Evolutionary conservation across 2,888 invertebrate species (phyloP), one percentile per base, ranked within the genome.

Genomic region (Napeogenes sylphis): DNA sequence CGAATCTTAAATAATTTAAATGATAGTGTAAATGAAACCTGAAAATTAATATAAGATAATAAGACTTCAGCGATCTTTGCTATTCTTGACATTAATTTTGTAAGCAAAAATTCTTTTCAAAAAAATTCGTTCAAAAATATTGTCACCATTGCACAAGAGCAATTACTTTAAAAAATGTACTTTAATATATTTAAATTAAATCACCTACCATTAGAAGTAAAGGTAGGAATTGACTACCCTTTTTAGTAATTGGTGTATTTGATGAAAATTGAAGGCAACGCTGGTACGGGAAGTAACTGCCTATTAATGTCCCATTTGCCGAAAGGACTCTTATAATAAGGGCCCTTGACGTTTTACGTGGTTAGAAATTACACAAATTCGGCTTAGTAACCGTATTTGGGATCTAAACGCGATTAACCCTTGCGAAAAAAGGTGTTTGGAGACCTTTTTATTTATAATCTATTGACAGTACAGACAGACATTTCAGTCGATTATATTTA

Each of bases 331-430:
- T 51, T 51, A 51, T 51, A 30, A 51, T 51, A 51, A 51, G 51
- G 51, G 51, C 51, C 10, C 51, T 51, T 51, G 51, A 51, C 51
- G 30, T 51, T 51, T 51, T 51, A 51, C 51, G 51, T 51, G 51
- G 51, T 51, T 51, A 51, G 51, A 51, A 51, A 51, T 51, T 51
- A 51, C 51, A 51, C 51, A 51, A 51, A 51, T 51, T 51, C 51
- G 51, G 51, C 51, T 51, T 30, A 51, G 51, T 30, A 51, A 51
- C 51, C 30, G 30, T 51, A 51, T 51, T 51, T 21, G 51, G 51
- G 51, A 51, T 51, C 51, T 51, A 47, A 47, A 47, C 47, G 47
- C 21, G 47, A 47, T 47, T 47, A 51, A 30, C 51, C 51, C 51
- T 30, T 51, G 30, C 30, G 51, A 51, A 51, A 51, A 42, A 51